phyloP scores from a whole-genome alignment of 2,113 vertebrate species.

The Aspiorhynchus laticeps region DNA sequence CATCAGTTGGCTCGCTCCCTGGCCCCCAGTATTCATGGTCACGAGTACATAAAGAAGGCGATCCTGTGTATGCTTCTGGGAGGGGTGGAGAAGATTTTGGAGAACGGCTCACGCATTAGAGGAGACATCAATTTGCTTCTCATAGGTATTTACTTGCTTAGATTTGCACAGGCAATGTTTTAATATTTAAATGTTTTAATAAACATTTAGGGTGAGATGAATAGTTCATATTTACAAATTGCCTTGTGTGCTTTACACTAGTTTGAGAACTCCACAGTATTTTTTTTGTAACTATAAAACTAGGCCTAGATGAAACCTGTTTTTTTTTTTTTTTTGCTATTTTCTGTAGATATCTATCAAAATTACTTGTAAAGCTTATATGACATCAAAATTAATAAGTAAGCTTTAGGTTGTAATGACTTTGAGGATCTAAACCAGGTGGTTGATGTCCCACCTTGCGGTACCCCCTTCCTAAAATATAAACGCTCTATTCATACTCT shows the following conservation, averaged over 20 bases:
- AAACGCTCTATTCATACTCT: background rate
- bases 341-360: background rate
- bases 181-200: background rate
- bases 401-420: background rate
- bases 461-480: background rate
- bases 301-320: background rate
- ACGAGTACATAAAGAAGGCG: conserved; percentile 96
- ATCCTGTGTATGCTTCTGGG: conserved; percentile 95
- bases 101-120: conserved; percentile 91
- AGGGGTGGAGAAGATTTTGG: conserved; percentile 92
- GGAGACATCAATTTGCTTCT: conserved; percentile 97
- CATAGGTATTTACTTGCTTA: conserved; percentile 79
- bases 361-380: background rate
- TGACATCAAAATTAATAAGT: background rate
- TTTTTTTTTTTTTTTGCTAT: background rate
- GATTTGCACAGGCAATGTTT: background rate
- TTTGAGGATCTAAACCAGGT: background rate
- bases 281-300: background rate
- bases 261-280: background rate
- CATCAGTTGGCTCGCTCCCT: conserved; percentile 87
- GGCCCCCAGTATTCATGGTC: conserved; percentile 96
- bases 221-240: background rate
- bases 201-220: background rate
- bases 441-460: background rate
- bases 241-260: background rate